Base-by-base conservation (phyloP, 2,113 vertebrate species). In the Halcyon malimbica region DNA sequence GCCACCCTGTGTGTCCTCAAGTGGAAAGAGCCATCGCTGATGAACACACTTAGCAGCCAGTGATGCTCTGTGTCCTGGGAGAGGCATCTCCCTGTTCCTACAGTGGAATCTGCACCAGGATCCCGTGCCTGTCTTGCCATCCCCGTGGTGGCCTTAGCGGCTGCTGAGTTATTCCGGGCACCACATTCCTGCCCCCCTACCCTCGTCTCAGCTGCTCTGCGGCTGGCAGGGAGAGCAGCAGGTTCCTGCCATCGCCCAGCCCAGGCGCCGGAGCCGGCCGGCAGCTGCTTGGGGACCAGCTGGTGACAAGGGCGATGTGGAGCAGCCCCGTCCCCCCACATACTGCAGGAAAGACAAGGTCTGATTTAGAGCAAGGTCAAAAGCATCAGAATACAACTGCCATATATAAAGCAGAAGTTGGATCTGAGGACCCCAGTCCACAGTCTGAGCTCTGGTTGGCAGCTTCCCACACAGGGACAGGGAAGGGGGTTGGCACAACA, bases 251-350 rank as follows among this genome's bases (percentile, higher is more conserved):
- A 77, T 95, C 4, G 29, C 94, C 91, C 91, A 92, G 91, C 71
- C 83, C 2, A 9, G 84, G 86, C 10, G 16, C 81, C 59, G 10
- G 56, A 74, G 78, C 37, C 1, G 0, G 23, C 54, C 18, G 2
- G 83, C 97, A 97, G 95, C 93, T 96, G 96, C 93, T 18, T 4
- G 1, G 83, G 79, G 92, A 94, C 89, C 92, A 90, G 79, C 67
- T 76, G 89, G 93, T 79, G 63, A 96, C 78, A 83, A 90, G 85
- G 87, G 33, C 1, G 6, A 78, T 71, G 59, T 0, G 0, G 80
- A 90, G 64, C 39, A 78, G 75, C 44, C 60, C 51, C 1, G 4
- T 67, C 54, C 70, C 75, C 13, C 57, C 65, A 56, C 1, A 4
- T 11, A 56, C 77, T 25, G 10, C 5, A 1, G 41, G 65, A 79